phyloP scores from a whole-genome alignment of 2,113 vertebrate genomes.

The Rhabdornis inornatus region DNA sequence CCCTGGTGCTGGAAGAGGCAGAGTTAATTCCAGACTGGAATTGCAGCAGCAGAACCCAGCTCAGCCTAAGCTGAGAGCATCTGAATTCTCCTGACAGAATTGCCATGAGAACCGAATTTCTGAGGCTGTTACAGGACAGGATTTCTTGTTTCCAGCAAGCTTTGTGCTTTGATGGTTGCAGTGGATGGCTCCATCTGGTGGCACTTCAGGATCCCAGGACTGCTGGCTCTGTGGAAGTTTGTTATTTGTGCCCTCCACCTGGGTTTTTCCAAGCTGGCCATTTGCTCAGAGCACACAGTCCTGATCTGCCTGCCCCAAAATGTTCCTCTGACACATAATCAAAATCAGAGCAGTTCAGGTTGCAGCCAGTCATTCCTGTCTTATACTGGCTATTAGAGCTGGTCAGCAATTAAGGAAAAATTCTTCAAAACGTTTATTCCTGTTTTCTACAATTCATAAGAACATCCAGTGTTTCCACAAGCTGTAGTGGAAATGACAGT shows the following conservation, averaged over 20 bases:
- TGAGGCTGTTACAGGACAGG: background rate
- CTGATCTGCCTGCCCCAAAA: background rate
- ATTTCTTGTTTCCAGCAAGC: background rate
- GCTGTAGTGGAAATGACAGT: background rate
- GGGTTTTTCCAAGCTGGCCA: background rate
- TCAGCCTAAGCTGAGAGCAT: background rate
- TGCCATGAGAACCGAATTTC: background rate
- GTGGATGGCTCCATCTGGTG: slow-evolving; percentile 52
- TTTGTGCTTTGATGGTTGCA: background rate
- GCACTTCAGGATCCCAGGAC: background rate
- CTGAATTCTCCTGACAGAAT: background rate
- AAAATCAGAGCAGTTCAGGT: background rate
- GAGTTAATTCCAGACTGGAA: background rate
- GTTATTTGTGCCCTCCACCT: background rate
- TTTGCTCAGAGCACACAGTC: background rate
- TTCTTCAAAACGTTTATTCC: background rate
- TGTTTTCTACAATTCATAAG: background rate
- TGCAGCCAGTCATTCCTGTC: background rate
- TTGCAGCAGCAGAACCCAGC: background rate
- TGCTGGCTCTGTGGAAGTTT: background rate
- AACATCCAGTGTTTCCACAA: background rate
- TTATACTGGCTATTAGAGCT: background rate
- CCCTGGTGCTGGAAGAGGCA: background rate
- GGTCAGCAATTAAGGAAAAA: background rate
- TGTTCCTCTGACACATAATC: background rate